These are phyloP conservation scores for Salpingus planirostris DNA, from an alignment of 2,888 invertebrate genomes.

Conservation along the genomic window DNA sequence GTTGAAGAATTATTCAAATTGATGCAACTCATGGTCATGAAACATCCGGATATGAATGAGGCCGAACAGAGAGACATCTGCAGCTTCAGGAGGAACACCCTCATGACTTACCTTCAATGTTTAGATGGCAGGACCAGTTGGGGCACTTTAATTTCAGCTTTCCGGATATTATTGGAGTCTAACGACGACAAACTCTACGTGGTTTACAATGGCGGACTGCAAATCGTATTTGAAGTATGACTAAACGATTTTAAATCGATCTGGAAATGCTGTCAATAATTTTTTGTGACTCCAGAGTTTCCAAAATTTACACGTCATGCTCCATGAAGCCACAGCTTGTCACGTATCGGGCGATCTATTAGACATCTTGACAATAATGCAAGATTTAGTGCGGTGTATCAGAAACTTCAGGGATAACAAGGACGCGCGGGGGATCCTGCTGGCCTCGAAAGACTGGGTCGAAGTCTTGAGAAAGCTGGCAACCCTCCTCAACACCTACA, in stretches of 20 bases:
- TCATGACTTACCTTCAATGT: slow-evolving; percentile 81
- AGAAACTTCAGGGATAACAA: slow-evolving; percentile 58
- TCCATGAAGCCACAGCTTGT: slow-evolving; percentile 87
- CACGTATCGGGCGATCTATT: slow-evolving; percentile 77
- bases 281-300: slow-evolving; percentile 55
- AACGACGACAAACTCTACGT: slow-evolving; percentile 84
- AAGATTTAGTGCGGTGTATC: slow-evolving; percentile 62
- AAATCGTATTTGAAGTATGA: slow-evolving; percentile 64
- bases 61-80: slow-evolving; percentile 76
- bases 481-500: slow-evolving; percentile 81
- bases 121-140: slow-evolving; percentile 86
- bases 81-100: slow-evolving; percentile 73
- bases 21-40: slow-evolving; percentile 81
- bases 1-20: slow-evolving; percentile 87
- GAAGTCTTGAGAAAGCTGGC: slow-evolving; percentile 81
- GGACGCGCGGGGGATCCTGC: slow-evolving; percentile 56
- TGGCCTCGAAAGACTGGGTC: slow-evolving; percentile 76
- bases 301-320: slow-evolving; percentile 85
- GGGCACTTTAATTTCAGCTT: slow-evolving; percentile 87
- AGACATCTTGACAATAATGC: slow-evolving; percentile 71
- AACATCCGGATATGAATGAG: slow-evolving; percentile 67
- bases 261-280: slow-evolving; percentile 1
- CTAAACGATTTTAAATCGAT: not conserved
- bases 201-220: slow-evolving; percentile 83
- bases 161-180: slow-evolving; percentile 80